Evolutionary conservation across 2,113 vertebrate genomes (phyloP).

Genomic region (Neogale vison): DNA sequence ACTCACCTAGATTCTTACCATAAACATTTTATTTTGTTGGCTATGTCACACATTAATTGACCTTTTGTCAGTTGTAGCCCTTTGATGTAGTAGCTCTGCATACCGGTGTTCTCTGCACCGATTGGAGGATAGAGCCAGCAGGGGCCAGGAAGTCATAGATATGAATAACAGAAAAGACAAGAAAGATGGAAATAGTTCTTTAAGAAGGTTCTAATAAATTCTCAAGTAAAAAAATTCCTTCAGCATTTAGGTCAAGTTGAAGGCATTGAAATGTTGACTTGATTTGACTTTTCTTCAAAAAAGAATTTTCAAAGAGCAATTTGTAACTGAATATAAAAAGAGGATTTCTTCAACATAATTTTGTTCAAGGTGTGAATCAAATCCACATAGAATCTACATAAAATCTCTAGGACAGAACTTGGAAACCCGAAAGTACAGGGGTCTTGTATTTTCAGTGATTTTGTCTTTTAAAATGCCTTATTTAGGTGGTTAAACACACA

Average conservation of each 20-base stretch:
- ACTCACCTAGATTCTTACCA: not conserved
- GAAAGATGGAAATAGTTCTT: not conserved
- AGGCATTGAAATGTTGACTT: not conserved
- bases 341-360: not conserved
- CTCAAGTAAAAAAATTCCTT: not conserved
- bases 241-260: not conserved
- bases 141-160: not conserved
- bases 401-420: not conserved
- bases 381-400: not conserved
- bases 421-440: not conserved
- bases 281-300: slow-evolving; percentile 28
- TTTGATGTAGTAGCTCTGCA: not conserved
- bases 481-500: not conserved
- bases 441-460: slow-evolving; percentile 6
- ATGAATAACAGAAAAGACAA: not conserved
- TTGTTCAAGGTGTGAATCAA: slow-evolving; percentile 7
- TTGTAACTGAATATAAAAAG: not conserved
- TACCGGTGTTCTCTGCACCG: not conserved
- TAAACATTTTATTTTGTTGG: not conserved
- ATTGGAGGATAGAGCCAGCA: not conserved
- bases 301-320: slow-evolving; percentile 3
- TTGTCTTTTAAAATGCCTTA: slow-evolving; percentile 14
- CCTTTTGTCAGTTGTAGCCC: not conserved
- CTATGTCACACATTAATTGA: not conserved
- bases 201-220: slow-evolving; percentile 27